Evolutionary conservation across 2,888 invertebrate genomes (phyloP), one percentile per base, ranked within the genome.

Genomic region (Drosophila falleni): DNA sequence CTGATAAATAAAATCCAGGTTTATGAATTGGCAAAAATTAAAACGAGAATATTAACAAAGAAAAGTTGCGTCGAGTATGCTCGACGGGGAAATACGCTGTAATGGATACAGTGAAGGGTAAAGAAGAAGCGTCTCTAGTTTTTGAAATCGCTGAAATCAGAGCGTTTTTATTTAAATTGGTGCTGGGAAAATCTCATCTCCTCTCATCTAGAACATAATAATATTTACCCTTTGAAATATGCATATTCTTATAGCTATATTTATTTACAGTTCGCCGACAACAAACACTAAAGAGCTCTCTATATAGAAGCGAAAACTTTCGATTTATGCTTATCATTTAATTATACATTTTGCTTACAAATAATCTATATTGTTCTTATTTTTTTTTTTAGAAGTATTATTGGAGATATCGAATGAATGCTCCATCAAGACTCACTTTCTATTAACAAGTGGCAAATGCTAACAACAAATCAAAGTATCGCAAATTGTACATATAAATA

Each of bases 391-490:
- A 42, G 41, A 33, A 51, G 42, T 39, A 55, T 59, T 62, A 59
- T 56, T 44, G 58, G 35, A 46, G 64, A 78, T 62, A 74, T 73
- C 61, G 56, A 73, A 50, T 15, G 79, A 49, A 49, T 31, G 33
- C 49, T 49, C 49, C 49, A 13, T 50, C 50, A 50, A 50, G 19
- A 69, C 54, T 59, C 75, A 59, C 63, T 72, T 70, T 65, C 74
- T 44, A 74, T 79, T 77, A 74, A 79, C 75, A 74, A 79, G 80
- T 79, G 79, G 75, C 65, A 81, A 82, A 77, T 80, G 70, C 81
- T 82, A 87, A 84, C 81, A 82, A 82, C 81, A 87, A 87, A 72
- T 78, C 55, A 70, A 64, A 81, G 39, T 65, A 74, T 64, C 55
- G 55, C 62, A 67, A 55, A 66, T 64, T 47, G 46, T 41, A 60